Conservation (phyloP, 2,888 invertebrate species). For the Plagodis pulveraria region DNA sequence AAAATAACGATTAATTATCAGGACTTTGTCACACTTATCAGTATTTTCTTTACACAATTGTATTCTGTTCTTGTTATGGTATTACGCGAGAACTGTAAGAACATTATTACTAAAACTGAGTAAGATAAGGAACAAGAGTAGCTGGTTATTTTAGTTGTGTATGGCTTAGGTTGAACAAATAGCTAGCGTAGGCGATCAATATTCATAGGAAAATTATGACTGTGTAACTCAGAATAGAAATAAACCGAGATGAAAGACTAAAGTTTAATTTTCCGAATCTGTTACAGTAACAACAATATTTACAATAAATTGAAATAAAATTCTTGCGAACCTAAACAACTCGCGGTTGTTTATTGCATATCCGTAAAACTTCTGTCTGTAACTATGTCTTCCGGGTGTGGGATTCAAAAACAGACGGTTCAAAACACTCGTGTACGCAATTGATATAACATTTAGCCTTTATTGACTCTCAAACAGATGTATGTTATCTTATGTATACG, state of each 20-base stretch:
- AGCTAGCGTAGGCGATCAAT: too few species aligned
- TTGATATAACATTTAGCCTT: not conserved
- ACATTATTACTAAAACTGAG: too few species aligned
- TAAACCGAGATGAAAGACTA: not conserved
- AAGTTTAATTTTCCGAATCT: constrained; percentile 12
- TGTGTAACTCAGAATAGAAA: not conserved
- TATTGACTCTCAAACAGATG: constrained; percentile 22
- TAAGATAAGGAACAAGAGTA: too few species aligned
- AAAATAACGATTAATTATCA: not conserved
- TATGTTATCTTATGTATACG: constrained; percentile 36
- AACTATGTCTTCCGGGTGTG: constrained; percentile 14
- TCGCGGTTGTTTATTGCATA: constrained; percentile 17
- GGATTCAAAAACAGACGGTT: constrained; percentile 9
- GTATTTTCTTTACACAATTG: not conserved
- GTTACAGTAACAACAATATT: constrained; percentile 14
- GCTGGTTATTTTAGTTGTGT: too few species aligned
- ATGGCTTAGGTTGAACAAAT: too few species aligned
- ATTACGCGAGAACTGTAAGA: not conserved
- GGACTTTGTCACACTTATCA: not conserved
- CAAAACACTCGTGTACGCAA: constrained; percentile 3
- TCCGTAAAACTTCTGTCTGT: constrained; percentile 11
- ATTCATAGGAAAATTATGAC: too few species aligned
- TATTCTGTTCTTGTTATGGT: not conserved
- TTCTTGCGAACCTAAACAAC: constrained; percentile 14
- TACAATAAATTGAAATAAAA: constrained; percentile 9